Evolutionary conservation across 2,888 invertebrate species (phyloP).

Genomic region (Meteorus colon): DNA sequence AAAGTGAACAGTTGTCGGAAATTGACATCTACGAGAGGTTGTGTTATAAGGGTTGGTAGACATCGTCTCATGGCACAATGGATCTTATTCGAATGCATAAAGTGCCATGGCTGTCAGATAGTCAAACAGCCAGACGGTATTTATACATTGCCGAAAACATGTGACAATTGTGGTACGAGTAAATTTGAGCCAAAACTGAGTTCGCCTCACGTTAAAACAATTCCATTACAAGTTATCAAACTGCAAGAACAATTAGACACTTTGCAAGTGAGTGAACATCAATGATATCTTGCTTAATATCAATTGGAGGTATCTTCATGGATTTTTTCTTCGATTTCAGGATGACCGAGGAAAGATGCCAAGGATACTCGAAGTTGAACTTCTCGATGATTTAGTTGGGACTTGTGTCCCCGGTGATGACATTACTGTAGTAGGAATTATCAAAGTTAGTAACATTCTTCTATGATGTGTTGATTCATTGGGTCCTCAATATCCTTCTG

Average conservation of each 20-base stretch:
- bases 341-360: constrained; percentile 83
- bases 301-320: not conserved
- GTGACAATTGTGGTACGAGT: constrained; percentile 77
- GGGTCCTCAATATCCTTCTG: too few species aligned
- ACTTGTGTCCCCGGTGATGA: constrained; percentile 91
- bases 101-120: constrained; percentile 75
- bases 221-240: constrained; percentile 86
- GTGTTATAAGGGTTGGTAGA: constrained; percentile 87
- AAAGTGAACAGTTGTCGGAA: constrained; percentile 85
- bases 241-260: constrained; percentile 85
- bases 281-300: not conserved
- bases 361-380: constrained; percentile 88
- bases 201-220: constrained; percentile 83
- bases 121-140: constrained; percentile 77
- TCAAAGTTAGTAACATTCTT: constrained; percentile 65
- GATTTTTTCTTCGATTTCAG: constrained; percentile 62
- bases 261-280: constrained; percentile 69
- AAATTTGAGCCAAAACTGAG: constrained; percentile 79
- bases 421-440: constrained; percentile 88
- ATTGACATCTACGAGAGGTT: constrained; percentile 87
- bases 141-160: constrained; percentile 77
- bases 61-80: constrained; percentile 83
- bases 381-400: constrained; percentile 86
- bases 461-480: too few species aligned
- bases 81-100: constrained; percentile 85